phyloP scores from a whole-genome alignment of 2,888 invertebrate species.

The Meteorus cinctellus region DNA sequence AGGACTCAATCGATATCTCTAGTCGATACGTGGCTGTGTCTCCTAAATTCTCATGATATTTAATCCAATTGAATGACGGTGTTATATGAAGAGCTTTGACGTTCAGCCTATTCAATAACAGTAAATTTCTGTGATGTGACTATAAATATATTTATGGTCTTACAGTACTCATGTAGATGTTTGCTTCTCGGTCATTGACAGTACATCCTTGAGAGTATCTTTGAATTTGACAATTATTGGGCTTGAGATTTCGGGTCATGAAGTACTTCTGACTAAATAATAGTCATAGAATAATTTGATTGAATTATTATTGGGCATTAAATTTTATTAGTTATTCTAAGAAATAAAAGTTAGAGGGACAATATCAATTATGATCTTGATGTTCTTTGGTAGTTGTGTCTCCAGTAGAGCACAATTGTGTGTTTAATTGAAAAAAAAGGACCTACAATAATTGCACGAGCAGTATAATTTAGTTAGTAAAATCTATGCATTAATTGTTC shows the following conservation, averaged over 20 bases:
- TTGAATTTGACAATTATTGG: not conserved
- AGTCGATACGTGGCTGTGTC: not conserved
- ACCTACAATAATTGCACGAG: no score
- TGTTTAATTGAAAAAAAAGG: no score
- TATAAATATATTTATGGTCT: not conserved
- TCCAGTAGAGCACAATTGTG: no score
- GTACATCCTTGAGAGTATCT: not conserved
- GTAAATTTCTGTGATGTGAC: not conserved
- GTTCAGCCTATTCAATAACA: not conserved
- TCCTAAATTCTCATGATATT: not conserved
- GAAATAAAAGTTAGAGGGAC: no score
- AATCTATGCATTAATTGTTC: no score
- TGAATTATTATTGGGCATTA: not conserved
- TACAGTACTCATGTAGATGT: no score
- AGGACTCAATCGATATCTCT: not conserved
- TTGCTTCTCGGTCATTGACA: not conserved
- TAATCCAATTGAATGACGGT: slow-evolving; percentile 1
- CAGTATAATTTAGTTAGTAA: no score
- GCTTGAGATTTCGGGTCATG: not conserved
- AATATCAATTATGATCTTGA: no score
- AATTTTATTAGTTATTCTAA: no score
- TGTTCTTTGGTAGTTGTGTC: no score
- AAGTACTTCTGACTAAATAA: not conserved
- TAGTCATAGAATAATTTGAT: not conserved
- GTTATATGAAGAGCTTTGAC: not conserved